A percentile compares a stretch with the other conserved stretches of the same genome.
Conservation (phyloP, 2,113 vertebrate species). For the Alaudala cheleensis region DNA sequence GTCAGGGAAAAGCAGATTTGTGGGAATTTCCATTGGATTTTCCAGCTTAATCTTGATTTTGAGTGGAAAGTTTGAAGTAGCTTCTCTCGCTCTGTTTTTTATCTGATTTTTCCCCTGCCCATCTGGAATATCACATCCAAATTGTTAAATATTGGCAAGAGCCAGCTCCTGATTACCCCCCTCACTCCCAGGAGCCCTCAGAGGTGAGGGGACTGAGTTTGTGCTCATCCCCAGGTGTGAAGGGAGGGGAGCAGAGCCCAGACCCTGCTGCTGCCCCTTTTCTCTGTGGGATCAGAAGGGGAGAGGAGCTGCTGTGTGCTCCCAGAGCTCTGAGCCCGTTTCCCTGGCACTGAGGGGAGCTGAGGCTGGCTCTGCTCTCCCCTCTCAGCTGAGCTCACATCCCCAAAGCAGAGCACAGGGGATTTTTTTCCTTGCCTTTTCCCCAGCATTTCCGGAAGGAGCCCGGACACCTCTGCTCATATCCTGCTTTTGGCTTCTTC, state of each 20-base stretch:
- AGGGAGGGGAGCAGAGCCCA: no score
- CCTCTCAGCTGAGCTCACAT: constrained; percentile 29
- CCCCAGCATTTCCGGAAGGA: constrained; percentile 65
- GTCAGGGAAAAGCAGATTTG: background rate
- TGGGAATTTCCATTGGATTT: background rate
- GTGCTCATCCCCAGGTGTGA: background rate
- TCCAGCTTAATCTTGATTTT: background rate
- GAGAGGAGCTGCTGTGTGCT: background rate
- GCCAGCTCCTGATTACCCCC: background rate
- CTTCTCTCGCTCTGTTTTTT: background rate
- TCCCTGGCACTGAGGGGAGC: background rate
- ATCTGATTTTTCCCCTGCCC: background rate
- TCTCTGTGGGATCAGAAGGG: background rate
- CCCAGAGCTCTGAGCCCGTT: background rate
- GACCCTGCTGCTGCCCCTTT: rapidly evolving
- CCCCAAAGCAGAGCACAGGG: background rate
- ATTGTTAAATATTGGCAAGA: background rate
- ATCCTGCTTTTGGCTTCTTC: constrained; percentile 68
- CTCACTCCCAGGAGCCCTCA: background rate
- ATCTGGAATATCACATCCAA: no score
- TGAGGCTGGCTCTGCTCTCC: background rate
- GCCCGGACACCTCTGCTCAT: constrained; percentile 70
- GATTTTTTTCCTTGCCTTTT: background rate
- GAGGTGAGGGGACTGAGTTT: background rate
- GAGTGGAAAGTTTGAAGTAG: background rate